Evolutionary conservation across 2,888 invertebrate genomes (phyloP).

Genomic region (Linnaemya tessellans): DNA sequence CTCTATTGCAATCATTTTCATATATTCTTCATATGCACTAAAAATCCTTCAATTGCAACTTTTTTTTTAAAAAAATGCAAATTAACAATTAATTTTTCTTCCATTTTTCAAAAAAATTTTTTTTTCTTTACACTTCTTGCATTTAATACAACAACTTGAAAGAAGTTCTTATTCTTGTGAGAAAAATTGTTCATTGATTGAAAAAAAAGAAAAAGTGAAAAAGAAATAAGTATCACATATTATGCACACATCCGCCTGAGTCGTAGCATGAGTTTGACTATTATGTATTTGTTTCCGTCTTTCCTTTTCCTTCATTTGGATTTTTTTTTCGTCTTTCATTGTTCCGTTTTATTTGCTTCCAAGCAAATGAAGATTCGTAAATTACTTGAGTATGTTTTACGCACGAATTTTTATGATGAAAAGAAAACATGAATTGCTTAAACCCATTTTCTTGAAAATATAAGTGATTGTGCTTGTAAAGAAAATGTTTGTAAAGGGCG

Average conservation of each 20-base stretch:
- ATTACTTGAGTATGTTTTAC: conserved; percentile 69
- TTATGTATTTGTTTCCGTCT: conserved; percentile 6
- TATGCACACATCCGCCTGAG: conserved; percentile 6
- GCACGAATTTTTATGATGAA: conserved; percentile 67
- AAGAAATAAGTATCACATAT: background rate
- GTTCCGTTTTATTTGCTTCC: conserved; percentile 28
- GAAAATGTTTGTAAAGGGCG: background rate
- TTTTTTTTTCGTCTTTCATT: background rate
- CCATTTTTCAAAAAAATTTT: background rate
- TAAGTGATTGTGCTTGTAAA: conserved; percentile 55
- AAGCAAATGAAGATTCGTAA: conserved; percentile 61
- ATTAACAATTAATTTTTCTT: conserved; percentile 21
- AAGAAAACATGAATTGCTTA: conserved; percentile 61
- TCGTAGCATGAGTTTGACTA: background rate
- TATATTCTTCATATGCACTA: too few species aligned
- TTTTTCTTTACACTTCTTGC: background rate
- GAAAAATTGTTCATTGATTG: conserved; percentile 25
- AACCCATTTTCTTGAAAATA: conserved; percentile 55
- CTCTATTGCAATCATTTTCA: too few species aligned
- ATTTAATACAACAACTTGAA: conserved; percentile 9
- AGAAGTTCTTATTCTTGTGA: conserved; percentile 2
- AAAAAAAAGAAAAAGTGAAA: background rate
- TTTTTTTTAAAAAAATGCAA: background rate
- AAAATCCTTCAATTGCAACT: background rate
- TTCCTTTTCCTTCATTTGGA: too few species aligned